Evolutionary conservation across 2,888 invertebrate genomes (phyloP).

Genomic region (Tinea trinotella): DNA sequence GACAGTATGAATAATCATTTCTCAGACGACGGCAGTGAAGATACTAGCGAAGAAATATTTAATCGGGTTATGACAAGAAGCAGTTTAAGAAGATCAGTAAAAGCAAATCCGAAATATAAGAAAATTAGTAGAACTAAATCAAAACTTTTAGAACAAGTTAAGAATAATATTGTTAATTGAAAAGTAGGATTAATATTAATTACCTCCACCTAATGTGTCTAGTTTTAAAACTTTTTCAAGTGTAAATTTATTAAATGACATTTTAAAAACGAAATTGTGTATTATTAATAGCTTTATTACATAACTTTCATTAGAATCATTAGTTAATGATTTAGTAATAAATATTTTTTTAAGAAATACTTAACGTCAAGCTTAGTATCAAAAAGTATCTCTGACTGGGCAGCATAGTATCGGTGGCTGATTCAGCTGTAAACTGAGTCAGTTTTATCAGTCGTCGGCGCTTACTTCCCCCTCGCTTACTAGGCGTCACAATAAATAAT

Average conservation of each 20-base stretch:
- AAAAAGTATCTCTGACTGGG: no score
- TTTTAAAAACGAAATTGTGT: neutral
- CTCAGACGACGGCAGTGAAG: slow-evolving; percentile 64
- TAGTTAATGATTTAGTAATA: no score
- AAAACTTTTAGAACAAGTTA: slow-evolving; percentile 58
- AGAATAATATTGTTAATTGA: slow-evolving; percentile 57
- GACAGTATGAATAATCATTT: slow-evolving; percentile 67
- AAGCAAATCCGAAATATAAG: slow-evolving; percentile 66
- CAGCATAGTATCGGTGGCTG: no score
- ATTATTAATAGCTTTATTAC: neutral
- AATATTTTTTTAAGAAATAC: no score
- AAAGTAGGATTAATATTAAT: no score
- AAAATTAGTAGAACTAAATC: slow-evolving; percentile 63
- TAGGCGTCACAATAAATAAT: no score
- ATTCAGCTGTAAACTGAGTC: no score
- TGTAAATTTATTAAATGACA: neutral
- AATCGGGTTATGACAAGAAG: slow-evolving; percentile 63
- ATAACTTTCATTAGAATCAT: neutral
- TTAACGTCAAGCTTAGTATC: no score
- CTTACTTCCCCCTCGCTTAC: no score
- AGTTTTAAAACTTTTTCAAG: neutral
- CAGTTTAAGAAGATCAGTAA: slow-evolving; percentile 57
- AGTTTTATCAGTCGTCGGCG: no score
- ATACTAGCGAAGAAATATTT: slow-evolving; percentile 64
- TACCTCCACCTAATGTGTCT: neutral